Evolutionary conservation across 2,797 vertebrate species (phyloP), one percentile per base, ranked within the genome.

Genomic region (Botia kubotai): DNA sequence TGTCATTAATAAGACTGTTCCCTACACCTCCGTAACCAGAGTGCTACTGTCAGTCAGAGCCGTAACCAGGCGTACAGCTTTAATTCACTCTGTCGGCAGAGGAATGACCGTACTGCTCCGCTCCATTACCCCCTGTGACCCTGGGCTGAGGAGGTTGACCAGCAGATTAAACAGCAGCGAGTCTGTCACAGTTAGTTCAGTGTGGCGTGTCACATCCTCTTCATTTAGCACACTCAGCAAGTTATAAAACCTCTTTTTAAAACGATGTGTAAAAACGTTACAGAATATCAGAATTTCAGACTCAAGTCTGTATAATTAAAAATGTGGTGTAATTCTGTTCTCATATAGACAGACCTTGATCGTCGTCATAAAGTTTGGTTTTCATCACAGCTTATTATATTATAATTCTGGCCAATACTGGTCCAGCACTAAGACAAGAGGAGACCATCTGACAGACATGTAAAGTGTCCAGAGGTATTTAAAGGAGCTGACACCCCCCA

Each of bases 71-170:
- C 81, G 46, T 77, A 63, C 23, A 75, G 58, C 74, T 67, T 77
- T 85, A 83, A 85, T 87, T 87, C 75, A 79, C 75, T 76, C 46
- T 48, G 68, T 77, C 72, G 52, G 68, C 36, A 13, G 78, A 83
- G 72, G 67, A 82, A 76, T 83, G 83, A 66, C 83, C 81, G 46
- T 16, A n/a, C 57, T 17, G 75, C 72, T 77, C 50, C 63, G 78
- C 82, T 85, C 86, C 83, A 87, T 87, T 87, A 85, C 72, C 46
- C 79, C 58, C 72, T 48, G 43, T 77, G 82, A 77, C 81, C 75
- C 77, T 74, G 80, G 67, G 66, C 77, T 43, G 52, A 43, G 48
- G 62, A 73, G 52, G 75, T 50, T 21, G 70, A 39, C 39, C 39
- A 19, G 11, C 16, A 62, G 73, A 79, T 79, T 79, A 79, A 62